phyloP scores from a whole-genome alignment of 2,113 vertebrate species.

The Hassar affinis region DNA sequence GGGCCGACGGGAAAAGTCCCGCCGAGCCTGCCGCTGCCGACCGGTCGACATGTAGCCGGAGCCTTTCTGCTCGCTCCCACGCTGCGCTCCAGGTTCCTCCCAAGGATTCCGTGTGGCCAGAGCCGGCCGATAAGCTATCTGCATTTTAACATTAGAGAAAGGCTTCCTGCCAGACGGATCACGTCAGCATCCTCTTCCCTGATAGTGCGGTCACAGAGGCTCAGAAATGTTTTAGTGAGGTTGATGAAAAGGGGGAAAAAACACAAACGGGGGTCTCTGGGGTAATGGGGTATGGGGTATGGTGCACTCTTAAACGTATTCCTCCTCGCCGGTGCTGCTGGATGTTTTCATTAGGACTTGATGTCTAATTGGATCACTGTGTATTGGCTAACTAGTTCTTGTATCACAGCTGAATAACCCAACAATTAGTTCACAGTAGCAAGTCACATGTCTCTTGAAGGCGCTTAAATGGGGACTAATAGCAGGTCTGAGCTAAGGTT shows the following conservation, averaged over 20 bases:
- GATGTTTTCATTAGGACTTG: not conserved
- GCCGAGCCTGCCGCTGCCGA: not conserved
- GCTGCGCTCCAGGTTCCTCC: constrained; percentile 4
- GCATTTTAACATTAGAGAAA: constrained; percentile 43
- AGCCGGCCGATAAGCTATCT: constrained; percentile 45
- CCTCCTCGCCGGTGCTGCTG: not conserved
- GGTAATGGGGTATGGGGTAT: too few relatives aligned
- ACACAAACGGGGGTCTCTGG: too few relatives aligned
- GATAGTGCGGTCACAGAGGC: constrained; percentile 12
- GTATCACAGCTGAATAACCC: not conserved
- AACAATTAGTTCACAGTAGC: not conserved
- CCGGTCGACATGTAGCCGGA: not conserved
- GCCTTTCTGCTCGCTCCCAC: not conserved
- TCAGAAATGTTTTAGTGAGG: not conserved
- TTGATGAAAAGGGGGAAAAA: not conserved
- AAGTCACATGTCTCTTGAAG: not conserved
- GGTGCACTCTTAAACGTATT: not conserved
- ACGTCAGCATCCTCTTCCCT: not conserved
- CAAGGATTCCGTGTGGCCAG: constrained; percentile 7
- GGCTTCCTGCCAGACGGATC: constrained; percentile 26
- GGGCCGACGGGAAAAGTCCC: constrained; percentile 16
- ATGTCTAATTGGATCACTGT: not conserved
- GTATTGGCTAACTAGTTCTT: not conserved
- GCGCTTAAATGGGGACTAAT: not conserved
- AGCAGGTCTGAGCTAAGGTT: too few relatives aligned